Evolutionary conservation across 2,113 vertebrate species (phyloP).

Genomic region (Rissa tridactyla): DNA sequence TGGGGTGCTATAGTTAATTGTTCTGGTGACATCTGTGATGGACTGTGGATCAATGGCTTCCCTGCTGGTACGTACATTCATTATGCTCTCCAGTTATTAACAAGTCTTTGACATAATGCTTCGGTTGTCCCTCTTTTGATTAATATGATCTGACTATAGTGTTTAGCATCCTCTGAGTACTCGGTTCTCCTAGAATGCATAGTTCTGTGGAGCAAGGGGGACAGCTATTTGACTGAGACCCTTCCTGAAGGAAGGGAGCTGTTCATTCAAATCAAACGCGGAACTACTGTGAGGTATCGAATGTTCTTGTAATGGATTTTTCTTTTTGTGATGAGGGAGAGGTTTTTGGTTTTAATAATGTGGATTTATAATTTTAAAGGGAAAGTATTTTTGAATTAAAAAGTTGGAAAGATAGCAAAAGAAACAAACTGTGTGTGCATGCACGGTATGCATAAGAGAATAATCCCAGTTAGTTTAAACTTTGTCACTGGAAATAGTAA

Average conservation of each 20-base stretch:
- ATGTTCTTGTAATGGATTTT: not conserved
- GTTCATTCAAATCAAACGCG: not conserved
- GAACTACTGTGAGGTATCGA: not conserved
- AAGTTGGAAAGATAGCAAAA: not conserved
- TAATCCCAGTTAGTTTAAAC: not conserved
- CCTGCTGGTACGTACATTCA: conserved; percentile 63
- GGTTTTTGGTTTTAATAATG: not conserved
- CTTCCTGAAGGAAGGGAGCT: not conserved
- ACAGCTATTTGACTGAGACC: not conserved
- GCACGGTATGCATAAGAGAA: not conserved
- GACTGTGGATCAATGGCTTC: conserved; percentile 71
- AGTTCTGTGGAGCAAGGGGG: not conserved
- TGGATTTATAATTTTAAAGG: not conserved
- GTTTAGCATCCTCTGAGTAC: not conserved
- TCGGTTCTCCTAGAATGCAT: not conserved
- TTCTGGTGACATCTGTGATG: conserved; percentile 70
- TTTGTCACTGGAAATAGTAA: not conserved
- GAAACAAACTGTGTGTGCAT: not conserved
- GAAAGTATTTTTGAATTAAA: not conserved
- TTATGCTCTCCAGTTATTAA: conserved; percentile 33
- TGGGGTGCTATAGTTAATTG: conserved; percentile 62
- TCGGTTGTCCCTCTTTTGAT: conserved; percentile 19
- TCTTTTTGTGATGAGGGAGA: not conserved
- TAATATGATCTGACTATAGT: conserved; percentile 27
- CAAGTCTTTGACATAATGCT: not conserved